These are phyloP conservation scores for Tubulanus polymorphus DNA, from an alignment of 2,888 invertebrate genomes.

Conservation along the genomic window DNA sequence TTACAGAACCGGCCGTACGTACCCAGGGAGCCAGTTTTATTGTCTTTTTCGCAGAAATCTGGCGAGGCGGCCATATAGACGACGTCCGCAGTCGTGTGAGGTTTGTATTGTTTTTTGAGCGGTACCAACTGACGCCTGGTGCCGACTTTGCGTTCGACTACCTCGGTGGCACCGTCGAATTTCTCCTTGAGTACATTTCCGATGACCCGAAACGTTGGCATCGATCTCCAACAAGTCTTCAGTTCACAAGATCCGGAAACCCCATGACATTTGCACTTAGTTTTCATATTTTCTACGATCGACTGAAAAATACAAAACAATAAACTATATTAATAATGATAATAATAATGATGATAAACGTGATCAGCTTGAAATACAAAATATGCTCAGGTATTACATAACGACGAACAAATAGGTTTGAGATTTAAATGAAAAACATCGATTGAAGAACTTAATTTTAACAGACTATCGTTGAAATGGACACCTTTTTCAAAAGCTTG, in stretches of 20 bases:
- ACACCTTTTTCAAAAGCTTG: too few species aligned
- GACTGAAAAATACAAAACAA: slow-evolving; percentile 42
- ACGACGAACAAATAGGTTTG: too few species aligned
- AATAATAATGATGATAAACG: too few species aligned
- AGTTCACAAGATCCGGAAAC: slow-evolving; percentile 93
- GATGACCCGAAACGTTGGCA: slow-evolving; percentile 83
- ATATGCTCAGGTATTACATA: too few species aligned
- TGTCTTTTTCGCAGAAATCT: slow-evolving; percentile 74
- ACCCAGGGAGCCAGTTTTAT: slow-evolving; percentile 66
- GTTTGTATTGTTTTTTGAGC: slow-evolving; percentile 60
- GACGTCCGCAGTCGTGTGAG: slow-evolving; percentile 85
- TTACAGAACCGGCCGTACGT: slow-evolving; percentile 54
- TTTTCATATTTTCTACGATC: slow-evolving; percentile 65
- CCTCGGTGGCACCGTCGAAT: slow-evolving; percentile 86
- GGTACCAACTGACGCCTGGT: slow-evolving; percentile 56
- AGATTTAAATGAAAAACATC: too few species aligned
- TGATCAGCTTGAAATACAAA: too few species aligned
- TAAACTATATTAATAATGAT: background rate
- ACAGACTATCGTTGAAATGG: too few species aligned
- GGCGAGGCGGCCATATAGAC: slow-evolving; percentile 95
- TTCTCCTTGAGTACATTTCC: slow-evolving; percentile 85
- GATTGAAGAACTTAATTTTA: too few species aligned
- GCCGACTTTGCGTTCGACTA: slow-evolving; percentile 54
- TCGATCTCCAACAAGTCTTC: slow-evolving; percentile 93
- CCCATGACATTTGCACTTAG: slow-evolving; percentile 85